Conservation (phyloP, 2,113 vertebrate species). For the Micromys minutus region DNA sequence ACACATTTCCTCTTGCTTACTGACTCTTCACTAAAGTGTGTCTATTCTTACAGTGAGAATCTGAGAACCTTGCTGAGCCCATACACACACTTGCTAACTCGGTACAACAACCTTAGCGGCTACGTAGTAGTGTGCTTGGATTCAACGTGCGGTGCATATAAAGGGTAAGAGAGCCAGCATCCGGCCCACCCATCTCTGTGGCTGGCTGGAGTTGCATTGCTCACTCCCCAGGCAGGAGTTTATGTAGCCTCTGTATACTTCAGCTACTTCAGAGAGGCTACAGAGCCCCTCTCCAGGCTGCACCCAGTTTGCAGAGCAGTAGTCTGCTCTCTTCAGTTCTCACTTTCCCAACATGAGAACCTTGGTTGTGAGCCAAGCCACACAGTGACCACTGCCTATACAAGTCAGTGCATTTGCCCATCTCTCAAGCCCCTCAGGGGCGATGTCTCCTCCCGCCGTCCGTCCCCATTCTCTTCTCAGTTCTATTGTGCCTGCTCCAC, state of each 20-base stretch:
- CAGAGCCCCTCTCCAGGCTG: not conserved
- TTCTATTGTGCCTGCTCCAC: not conserved
- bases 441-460: not conserved
- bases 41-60: not conserved
- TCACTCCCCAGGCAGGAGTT: not conserved
- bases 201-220: not conserved
- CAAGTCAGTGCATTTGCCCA: not conserved
- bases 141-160: rapidly evolving
- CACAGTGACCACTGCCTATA: not conserved
- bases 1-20: not conserved
- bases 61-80: not conserved
- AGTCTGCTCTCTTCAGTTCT: not conserved
- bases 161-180: not conserved
- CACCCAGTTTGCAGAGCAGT: not conserved
- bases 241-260: not conserved
- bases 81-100: not conserved
- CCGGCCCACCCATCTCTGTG: not conserved
- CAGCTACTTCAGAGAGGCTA: not conserved
- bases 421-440: not conserved
- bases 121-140: not conserved
- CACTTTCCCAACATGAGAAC: not conserved
- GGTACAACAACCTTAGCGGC: not conserved
- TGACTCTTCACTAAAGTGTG: not conserved
- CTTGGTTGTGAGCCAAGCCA: not conserved
- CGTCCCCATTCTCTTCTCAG: not conserved